Base-by-base conservation (phyloP, 2,888 invertebrate genomes). In the Heliconius ethilla region DNA sequence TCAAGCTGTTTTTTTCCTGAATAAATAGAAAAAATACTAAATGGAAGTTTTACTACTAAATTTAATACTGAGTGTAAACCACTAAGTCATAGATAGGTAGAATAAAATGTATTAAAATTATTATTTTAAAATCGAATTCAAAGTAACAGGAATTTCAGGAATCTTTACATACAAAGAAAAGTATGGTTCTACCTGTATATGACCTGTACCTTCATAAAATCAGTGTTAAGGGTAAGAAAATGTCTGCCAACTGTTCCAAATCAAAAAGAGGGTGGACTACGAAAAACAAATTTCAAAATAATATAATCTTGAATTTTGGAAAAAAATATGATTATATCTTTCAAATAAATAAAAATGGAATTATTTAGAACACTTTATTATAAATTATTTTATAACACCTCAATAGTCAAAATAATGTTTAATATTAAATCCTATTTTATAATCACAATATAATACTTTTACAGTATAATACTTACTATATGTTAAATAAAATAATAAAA, bases 401-500 rank as follows among this genome's bases (percentile, higher is more conserved):
- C 76, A 76, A 63, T 82, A 82, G 83, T 81, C 82, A 83, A 83
- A 83, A 81, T 78, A 81, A 80, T 81, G 63, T 25, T 69, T 45
- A 75, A 79, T 75, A 81, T 76, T 73, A 75, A 69, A 63, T 78
- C 40, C 45, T 74, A 74, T 74, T 37, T 76, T 83, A 84, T 78
- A 85, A 87, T 88, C 87, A 88, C 88, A 88, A 84, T 79, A 81
- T 88, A 89, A 89, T 89, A 89, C 89, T 88, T 87, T 83, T 45
- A 80, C 81, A 80, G 84, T 83, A 88, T 10, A 74, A 40, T 74
- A 63, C 40, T 33, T 63, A 62, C 27, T 40, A 63, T 27, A 27
- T 74, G 11, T 62, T 29, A 37, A n/a, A 25, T 25, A 11, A 13
- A 37, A 40, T 15, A 66, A 51, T 7, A 51, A 18, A 7, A 51